Evolutionary conservation across 2,888 invertebrate species (phyloP).

Genomic region (Cerastis leucographa): DNA sequence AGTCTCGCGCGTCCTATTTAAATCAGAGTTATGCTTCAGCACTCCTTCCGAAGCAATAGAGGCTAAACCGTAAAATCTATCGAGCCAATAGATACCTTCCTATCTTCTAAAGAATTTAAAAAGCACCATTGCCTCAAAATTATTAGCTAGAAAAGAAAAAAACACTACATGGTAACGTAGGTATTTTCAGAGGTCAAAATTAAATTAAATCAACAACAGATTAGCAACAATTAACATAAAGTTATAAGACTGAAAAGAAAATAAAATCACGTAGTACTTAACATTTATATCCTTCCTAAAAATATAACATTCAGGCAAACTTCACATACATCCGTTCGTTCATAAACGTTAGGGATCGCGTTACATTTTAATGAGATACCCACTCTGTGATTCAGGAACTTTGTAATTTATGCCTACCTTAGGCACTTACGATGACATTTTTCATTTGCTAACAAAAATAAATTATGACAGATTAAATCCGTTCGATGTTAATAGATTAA

Average conservation of each 20-base stretch:
- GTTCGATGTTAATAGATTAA: background rate
- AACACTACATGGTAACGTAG: background rate
- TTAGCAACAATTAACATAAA: constrained; percentile 17
- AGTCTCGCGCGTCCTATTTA: too few species aligned
- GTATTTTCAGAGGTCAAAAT: background rate
- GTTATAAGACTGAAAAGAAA: background rate
- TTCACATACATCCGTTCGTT: background rate
- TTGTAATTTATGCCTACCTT: constrained; percentile 29
- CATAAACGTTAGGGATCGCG: constrained; percentile 8
- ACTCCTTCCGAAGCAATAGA: too few species aligned
- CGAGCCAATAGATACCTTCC: too few species aligned
- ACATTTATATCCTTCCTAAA: background rate
- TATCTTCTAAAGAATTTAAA: background rate
- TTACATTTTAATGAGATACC: constrained; percentile 42
- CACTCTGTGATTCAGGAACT: constrained; percentile 25
- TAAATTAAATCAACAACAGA: constrained; percentile 5
- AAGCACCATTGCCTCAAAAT: background rate
- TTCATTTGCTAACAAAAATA: background rate
- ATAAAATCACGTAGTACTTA: constrained; percentile 6
- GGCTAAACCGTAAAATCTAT: too few species aligned
- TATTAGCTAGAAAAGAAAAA: background rate
- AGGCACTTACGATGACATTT: constrained; percentile 6
- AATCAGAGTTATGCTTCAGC: too few species aligned
- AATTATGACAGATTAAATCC: constrained; percentile 20
- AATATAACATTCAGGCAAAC: background rate